Evolutionary conservation across 1,140 invertebrate species (phyloP).

Genomic region (Vanessa tameamea): DNA sequence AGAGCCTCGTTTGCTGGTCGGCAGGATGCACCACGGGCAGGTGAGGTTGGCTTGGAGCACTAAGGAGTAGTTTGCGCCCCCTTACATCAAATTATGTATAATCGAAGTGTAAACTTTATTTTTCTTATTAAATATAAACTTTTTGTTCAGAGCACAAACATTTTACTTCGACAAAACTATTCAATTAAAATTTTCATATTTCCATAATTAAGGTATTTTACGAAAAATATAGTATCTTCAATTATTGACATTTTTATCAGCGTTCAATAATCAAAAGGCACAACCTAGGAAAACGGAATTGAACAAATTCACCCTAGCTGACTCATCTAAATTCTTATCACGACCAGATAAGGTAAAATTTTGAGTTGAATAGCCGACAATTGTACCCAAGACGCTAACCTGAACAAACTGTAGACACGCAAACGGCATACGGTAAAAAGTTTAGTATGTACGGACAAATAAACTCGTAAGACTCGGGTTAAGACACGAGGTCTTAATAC

Average conservation of each 20-base stretch:
- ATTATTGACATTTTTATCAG: conserved; percentile 13
- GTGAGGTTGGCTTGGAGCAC: too few species aligned
- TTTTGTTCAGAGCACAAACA: too few species aligned
- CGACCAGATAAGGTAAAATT: conserved; percentile 6
- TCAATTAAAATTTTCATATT: not conserved
- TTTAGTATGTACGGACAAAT: conserved; percentile 1
- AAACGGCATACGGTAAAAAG: not conserved
- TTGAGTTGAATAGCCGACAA: conserved; percentile 8
- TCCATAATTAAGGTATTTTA: not conserved
- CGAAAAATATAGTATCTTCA: not conserved
- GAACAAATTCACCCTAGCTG: conserved; percentile 2
- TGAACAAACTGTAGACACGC: conserved; percentile 17
- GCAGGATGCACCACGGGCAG: too few species aligned
- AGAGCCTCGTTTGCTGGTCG: too few species aligned
- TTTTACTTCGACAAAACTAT: too few species aligned
- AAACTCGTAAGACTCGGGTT: conserved; percentile 1
- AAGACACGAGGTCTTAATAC: not conserved
- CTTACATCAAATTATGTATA: too few species aligned
- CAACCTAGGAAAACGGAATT: not conserved
- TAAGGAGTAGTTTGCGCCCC: too few species aligned
- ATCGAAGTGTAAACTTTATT: too few species aligned
- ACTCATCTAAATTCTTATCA: conserved; percentile 1
- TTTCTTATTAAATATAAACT: too few species aligned
- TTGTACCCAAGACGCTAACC: conserved; percentile 9
- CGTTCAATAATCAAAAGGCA: conserved; percentile 7